Base-by-base conservation (phyloP, 1,140 invertebrate species). In the Mizuhopecten yessoensis region DNA sequence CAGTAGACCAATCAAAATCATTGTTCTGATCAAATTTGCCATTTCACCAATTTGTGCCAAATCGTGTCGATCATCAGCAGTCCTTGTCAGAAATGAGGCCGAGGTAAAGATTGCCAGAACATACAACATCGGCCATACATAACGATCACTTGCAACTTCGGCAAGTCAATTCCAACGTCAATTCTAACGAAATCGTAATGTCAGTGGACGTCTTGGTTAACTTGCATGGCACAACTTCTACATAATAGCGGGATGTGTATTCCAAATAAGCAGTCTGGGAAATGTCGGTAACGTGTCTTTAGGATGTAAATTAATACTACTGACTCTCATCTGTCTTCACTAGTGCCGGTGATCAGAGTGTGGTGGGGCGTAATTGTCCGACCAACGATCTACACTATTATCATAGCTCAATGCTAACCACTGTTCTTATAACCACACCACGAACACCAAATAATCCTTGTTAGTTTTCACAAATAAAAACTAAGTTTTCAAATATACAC, bases 201-300 rank as follows among this genome's bases (percentile, higher is more conserved):
- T 75, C 57, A 75, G 57, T 17, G 57, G 29, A 3, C 23, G 57
- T 75, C 57, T 75, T 75, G 57, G 57, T 75, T 75, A 75, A 75
- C 57, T 75, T 75, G 57, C 57, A 75, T 75, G 57, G 57, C 57
- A 75, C 23, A 75, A n/a, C 57, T 75, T 75, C 29, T 23, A 75
- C 57, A 75, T 75, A 75, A 75, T 75, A 75, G 57, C n/a, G 57
- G 57, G 57, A 75, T 75, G 57, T 29, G 57, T 75, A 75, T 75
- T 75, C 57, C 57, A 75, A 75, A 75, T 75, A 75, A 75, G 57
- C 57, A 75, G 57, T 75, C 57, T 75, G 57, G 57, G 57, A 29
- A 75, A 75, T 75, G 57, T 75, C 57, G n/a, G 57, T 75, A 75
- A 75, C 57, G 57, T 75, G 57, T 75, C 57, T 75, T 75, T 75